Percentiles rank a stretch among this genome's conserved stretches.
phyloP scores from a whole-genome alignment of 1,140 invertebrate genomes.

The Microvelia longipes region DNA sequence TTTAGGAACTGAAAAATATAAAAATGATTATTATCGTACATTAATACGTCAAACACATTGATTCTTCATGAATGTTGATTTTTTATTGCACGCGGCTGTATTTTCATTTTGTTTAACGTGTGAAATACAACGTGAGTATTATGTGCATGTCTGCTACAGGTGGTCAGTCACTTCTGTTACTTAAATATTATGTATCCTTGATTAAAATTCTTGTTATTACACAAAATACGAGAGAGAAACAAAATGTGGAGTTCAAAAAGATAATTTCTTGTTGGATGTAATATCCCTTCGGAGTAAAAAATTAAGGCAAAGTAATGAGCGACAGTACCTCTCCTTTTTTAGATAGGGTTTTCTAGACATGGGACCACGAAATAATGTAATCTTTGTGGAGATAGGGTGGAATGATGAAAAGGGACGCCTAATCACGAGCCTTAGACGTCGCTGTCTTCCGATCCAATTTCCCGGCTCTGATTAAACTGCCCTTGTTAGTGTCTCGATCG shows the following conservation, averaged over 20 bases:
- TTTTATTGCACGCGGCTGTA: too few species aligned
- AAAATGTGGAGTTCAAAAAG: background rate
- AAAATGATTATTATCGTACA: too few species aligned
- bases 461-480: background rate
- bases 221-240: too few species aligned
- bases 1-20: too few species aligned
- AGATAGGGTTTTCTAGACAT: background rate
- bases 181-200: too few species aligned
- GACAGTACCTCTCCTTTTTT: background rate
- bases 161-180: too few species aligned
- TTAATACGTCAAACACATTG: too few species aligned
- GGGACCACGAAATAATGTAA: background rate
- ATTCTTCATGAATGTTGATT: too few species aligned
- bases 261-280: background rate
- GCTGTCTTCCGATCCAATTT: background rate
- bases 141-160: too few species aligned
- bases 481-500: background rate
- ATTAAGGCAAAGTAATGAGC: background rate
- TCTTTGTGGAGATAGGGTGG: background rate
- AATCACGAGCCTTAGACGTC: background rate
- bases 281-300: background rate
- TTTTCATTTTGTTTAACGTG: too few species aligned
- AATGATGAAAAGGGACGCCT: background rate
- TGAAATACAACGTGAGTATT: too few species aligned
- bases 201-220: too few species aligned